Evolutionary conservation across 2,888 invertebrate genomes (phyloP), one percentile per base, ranked within the genome.

Genomic region (Eupeodes luniger): DNA sequence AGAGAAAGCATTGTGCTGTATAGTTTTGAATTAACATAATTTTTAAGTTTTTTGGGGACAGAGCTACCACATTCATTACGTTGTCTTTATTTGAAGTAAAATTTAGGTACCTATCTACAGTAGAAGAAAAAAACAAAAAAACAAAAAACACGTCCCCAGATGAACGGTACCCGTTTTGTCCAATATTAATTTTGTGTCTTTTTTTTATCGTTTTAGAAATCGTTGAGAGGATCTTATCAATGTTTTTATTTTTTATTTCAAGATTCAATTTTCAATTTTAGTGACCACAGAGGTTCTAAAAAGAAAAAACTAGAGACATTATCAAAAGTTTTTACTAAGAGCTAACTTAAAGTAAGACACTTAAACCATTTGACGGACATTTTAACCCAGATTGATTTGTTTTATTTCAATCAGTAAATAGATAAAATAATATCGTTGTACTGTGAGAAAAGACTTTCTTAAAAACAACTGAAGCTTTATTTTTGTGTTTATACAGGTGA

Each of bases 151-250:
- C 2, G 19, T 61, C n/a, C 36, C 27, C 40, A 12, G 44, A 67
- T 14, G 79, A 84, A 84, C 79, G 83, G 83, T 84, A 84, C 74
- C 72, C 51, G 47, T 74, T 78, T 78, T 49, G 51, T 59, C 66
- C 74, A 62, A 84, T 84, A 75, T 75, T 62, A 69, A 67, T 70
- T 66, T 72, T 44, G 61, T 53, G 27, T 66, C 9, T 51, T 40
- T 82, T 66, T 81, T 78, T 40, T 59, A 81, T 78, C 81, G 78
- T 72, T 78, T 81, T 69, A 75, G 78, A 81, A 62, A 74, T 75
- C 74, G 70, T 59, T 87, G 62, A 44, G 62, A 49, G 62, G 19
- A 62, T 61, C 77, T 77, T 79, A 80, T 87, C 70, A 62, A 62
- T 51, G 69, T 66, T 72, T 72, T 70, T 61, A 47, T 59, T 59